Evolutionary conservation across 2,888 invertebrate species (phyloP).

Genomic region (Limnephilus auricula): DNA sequence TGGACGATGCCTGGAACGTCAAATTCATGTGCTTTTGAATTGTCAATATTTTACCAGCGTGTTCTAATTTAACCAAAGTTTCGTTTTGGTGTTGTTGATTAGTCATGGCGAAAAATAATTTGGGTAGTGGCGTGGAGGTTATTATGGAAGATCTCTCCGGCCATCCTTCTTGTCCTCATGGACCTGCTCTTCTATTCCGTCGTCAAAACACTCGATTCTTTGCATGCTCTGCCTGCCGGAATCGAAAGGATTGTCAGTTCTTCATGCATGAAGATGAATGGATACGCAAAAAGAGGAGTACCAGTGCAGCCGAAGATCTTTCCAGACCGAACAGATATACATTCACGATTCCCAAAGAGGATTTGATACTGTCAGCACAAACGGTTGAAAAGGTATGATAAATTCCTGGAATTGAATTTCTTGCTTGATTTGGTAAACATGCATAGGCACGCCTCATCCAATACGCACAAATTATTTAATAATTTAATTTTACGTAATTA

Average conservation of each 20-base stretch:
- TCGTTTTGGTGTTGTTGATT: neutral
- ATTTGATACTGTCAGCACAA: neutral
- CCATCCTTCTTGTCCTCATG: slow-evolving; percentile 86
- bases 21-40: neutral
- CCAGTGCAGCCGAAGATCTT: neutral
- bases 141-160: slow-evolving; percentile 77
- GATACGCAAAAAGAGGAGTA: slow-evolving; percentile 72
- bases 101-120: neutral
- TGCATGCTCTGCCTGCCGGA: slow-evolving; percentile 91
- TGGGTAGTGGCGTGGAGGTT: slow-evolving; percentile 73
- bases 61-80: neutral
- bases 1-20: neutral
- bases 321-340: neutral
- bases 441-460: too few species aligned
- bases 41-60: neutral
- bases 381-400: neutral
- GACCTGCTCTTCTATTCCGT: slow-evolving; percentile 86
- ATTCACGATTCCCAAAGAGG: neutral
- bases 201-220: slow-evolving; percentile 81
- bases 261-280: slow-evolving; percentile 79
- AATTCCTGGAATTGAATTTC: too few species aligned
- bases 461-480: too few species aligned
- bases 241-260: slow-evolving; percentile 86
- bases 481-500: too few species aligned
- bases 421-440: too few species aligned